phyloP scores from a whole-genome alignment of 2,113 vertebrate genomes.

The Nothoprocta pentlandii region DNA sequence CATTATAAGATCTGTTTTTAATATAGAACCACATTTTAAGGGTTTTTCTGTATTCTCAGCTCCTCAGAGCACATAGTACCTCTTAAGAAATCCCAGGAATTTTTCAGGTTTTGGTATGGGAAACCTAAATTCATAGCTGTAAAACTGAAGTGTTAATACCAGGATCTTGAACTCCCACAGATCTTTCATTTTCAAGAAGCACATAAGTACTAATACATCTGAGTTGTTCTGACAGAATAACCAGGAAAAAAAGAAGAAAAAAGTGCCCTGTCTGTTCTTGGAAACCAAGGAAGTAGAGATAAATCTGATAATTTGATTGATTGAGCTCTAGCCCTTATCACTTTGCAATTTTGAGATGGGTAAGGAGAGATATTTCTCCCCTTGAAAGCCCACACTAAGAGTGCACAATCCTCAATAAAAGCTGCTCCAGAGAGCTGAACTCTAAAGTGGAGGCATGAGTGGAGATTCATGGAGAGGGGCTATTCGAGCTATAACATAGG shows the following conservation, averaged over 20 bases:
- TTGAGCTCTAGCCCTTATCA: neutral
- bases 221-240: neutral
- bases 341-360: neutral
- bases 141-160: neutral
- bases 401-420: neutral
- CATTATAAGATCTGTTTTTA: neutral
- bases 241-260: neutral
- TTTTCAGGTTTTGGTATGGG: neutral
- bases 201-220: neutral
- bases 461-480: neutral
- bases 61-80: neutral
- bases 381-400: neutral
- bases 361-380: neutral
- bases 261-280: neutral
- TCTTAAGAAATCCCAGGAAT: neutral
- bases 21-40: neutral
- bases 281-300: neutral
- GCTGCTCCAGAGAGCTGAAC: neutral
- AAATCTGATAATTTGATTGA: neutral
- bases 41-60: neutral
- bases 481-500: neutral
- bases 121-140: neutral
- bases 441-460: fast-evolving
- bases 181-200: neutral
- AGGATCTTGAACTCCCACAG: neutral